Conservation (phyloP, 2,113 vertebrate species). For the Equus przewalskii region DNA sequence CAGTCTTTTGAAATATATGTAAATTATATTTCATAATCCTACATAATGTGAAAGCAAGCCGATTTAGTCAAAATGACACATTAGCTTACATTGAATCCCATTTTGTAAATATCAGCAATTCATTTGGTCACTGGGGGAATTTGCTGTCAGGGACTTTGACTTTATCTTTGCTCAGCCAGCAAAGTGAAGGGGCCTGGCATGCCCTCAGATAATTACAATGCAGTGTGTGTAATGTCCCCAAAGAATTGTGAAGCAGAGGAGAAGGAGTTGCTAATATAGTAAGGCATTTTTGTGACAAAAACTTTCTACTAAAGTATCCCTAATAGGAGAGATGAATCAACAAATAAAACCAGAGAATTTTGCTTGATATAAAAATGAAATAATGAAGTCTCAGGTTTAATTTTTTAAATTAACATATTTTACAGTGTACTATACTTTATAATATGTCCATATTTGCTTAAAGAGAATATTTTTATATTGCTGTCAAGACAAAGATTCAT, state of each 20-base stretch:
- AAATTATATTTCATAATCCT: slow-evolving; percentile 36
- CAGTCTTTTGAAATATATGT: slow-evolving; percentile 29
- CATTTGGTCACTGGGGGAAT: neutral
- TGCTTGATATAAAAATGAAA: neutral
- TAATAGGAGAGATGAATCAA: neutral
- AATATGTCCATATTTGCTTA: neutral
- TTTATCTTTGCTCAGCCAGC: slow-evolving; percentile 10
- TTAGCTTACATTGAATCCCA: neutral
- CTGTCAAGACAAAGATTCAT: neutral
- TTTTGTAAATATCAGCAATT: slow-evolving; percentile 53
- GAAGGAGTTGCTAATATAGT: neutral
- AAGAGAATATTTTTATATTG: slow-evolving; percentile 8
- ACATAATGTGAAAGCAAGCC: neutral
- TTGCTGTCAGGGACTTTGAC: slow-evolving; percentile 16
- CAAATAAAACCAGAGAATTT: neutral
- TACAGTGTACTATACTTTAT: neutral
- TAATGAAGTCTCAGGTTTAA: neutral
- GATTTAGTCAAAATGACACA: neutral
- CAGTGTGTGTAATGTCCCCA: neutral
- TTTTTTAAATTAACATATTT: slow-evolving; percentile 12
- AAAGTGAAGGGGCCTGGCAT: neutral
- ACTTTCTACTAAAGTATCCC: neutral
- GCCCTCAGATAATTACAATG: neutral
- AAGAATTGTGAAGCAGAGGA: neutral
- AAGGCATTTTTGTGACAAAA: neutral